Evolutionary conservation across 2,113 vertebrate species (phyloP), one percentile per base, ranked within the genome.

Genomic region (Cyrtonyx montezumae): DNA sequence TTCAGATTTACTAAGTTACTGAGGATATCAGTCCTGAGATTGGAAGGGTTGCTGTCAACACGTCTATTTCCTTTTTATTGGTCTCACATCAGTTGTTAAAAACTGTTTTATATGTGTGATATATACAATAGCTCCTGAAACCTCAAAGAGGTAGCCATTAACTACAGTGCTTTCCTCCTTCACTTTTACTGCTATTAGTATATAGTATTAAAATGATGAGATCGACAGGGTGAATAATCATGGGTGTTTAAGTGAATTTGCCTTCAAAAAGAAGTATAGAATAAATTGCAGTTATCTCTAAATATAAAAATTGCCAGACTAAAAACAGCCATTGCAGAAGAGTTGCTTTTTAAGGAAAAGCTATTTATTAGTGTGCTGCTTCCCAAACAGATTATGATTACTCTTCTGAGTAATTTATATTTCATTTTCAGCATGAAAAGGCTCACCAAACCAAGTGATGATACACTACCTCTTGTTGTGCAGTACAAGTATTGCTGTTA

Each of bases 321-420:
- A 79, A 88, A 42, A 2, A 6, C 1, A 40, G 51, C 6, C 17
- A 56, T 30, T 23, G 11, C 56, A 65, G 26, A 51, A 42, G 4
- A 77, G 3, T 21, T 26, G 53, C 6, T 58, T 66, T 48, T 68
- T 14, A 0, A 3, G 73, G 71, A 91, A 70, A 62, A 1, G 13
- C 15, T 42, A 58, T 74, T 87, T 93, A 21, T 34, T 79, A 83
- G 28, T 23, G 11, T 40, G 46, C 51, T 5, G 79, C 32, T 89
- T 92, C 26, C 61, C 93, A 88, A 96, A 78, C 13, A 87, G 51
- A 55, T 79, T 81, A 53, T 55, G 93, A 69, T 89, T 92, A 88
- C 25, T 87, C 22, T 88, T 91, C 40, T 76, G 45, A 77, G 59
- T 49, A 81, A 90, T 93, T 93, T 59, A 36, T 81, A 36, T 76